A percentile compares a stretch with the other conserved stretches of the same genome.
These are phyloP conservation scores for Tachystola acroxantha DNA, from an alignment of 2,888 invertebrate species.

Conservation along the genomic window DNA sequence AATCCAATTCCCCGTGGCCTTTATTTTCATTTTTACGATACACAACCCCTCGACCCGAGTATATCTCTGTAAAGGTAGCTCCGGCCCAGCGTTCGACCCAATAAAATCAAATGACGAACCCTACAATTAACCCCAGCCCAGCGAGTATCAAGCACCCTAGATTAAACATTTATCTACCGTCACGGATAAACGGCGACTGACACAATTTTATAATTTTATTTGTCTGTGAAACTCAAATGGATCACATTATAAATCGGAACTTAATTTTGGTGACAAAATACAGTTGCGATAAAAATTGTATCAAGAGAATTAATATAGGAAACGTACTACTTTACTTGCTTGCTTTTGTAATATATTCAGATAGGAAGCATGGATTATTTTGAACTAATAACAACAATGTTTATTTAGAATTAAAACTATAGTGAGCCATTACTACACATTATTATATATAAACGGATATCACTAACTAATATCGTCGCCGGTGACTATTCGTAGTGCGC, in stretches of 20 bases:
- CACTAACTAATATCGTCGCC: too few relatives aligned
- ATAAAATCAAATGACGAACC: slow-evolving; percentile 45
- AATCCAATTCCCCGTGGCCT: slow-evolving; percentile 11
- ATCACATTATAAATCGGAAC: slow-evolving; percentile 10
- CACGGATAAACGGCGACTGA: not conserved
- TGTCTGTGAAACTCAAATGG: not conserved
- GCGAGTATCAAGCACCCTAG: slow-evolving; percentile 6
- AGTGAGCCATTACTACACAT: too few relatives aligned
- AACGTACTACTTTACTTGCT: too few relatives aligned
- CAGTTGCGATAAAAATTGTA: too few relatives aligned
- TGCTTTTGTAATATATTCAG: too few relatives aligned
- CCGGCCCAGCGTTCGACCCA: slow-evolving; percentile 29
- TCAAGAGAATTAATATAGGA: too few relatives aligned
- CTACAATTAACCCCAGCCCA: slow-evolving; percentile 41
- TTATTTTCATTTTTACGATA: slow-evolving; percentile 26
- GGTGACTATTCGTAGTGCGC: too few relatives aligned
- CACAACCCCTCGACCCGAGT: slow-evolving; percentile 31
- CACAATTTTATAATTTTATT: not conserved
- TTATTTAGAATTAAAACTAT: too few relatives aligned
- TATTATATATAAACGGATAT: too few relatives aligned
- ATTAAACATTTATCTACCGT: slow-evolving; percentile 12
- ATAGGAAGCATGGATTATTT: too few relatives aligned
- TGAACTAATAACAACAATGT: too few relatives aligned
- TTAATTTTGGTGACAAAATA: slow-evolving; percentile 12
- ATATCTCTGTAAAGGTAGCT: slow-evolving; percentile 20